These are phyloP conservation scores for Ptilorrhoa leucosticta DNA, from an alignment of 2,113 vertebrate genomes.

Conservation along the genomic window DNA sequence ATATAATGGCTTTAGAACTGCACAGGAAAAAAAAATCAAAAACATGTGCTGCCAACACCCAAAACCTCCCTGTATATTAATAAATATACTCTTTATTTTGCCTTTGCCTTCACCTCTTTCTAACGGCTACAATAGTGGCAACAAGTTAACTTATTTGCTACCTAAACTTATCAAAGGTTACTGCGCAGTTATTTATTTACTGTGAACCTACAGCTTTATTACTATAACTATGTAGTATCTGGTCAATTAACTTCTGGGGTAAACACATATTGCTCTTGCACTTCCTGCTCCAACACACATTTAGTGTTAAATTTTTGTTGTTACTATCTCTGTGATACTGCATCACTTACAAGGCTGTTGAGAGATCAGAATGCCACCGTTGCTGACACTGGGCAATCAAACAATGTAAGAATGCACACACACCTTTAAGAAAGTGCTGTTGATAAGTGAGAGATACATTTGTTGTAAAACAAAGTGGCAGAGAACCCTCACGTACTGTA, in stretches of 20 bases:
- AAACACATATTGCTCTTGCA: neutral
- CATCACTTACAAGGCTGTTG: neutral
- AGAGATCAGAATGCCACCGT: neutral
- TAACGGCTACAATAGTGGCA: neutral
- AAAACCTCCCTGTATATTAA: neutral
- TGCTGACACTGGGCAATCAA: neutral
- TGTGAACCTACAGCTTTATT: neutral
- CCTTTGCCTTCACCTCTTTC: neutral
- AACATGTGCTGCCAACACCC: neutral
- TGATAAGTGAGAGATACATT: neutral
- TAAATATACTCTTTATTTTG: neutral
- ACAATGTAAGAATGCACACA: neutral
- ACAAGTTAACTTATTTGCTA: neutral
- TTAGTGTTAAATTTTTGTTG: neutral
- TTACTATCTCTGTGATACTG: neutral
- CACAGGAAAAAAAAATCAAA: neutral
- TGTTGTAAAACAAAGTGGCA: neutral
- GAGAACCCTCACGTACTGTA: neutral
- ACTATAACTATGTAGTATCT: neutral
- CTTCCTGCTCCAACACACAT: neutral
- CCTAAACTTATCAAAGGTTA: slow-evolving; percentile 3
- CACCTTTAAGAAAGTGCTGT: neutral
- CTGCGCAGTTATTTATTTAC: neutral
- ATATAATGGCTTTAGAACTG: slow-evolving; percentile 18
- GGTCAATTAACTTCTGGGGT: neutral